phyloP scores from a whole-genome alignment of 2,888 invertebrate species.

The Xiphydria camelus region DNA sequence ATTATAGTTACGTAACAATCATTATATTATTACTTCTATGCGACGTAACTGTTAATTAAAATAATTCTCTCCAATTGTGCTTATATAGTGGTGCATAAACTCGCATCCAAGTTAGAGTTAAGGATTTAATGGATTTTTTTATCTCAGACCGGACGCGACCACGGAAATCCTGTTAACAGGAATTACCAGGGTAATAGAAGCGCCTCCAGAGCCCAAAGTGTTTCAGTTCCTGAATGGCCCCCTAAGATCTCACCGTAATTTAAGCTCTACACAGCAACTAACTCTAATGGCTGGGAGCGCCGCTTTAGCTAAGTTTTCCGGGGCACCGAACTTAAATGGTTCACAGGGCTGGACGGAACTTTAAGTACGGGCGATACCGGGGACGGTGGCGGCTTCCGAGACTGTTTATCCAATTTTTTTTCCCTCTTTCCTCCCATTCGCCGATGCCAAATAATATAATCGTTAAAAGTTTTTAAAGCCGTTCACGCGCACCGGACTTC shows the following conservation, averaged over 20 bases:
- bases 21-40: too few species aligned
- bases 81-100: too few species aligned
- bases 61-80: too few species aligned
- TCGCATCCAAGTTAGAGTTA: too few species aligned
- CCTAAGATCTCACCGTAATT: slow-evolving; percentile 32
- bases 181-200: too few species aligned
- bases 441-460: slow-evolving; percentile 17
- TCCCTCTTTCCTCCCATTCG: slow-evolving; percentile 21
- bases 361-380: background rate
- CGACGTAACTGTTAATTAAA: too few species aligned
- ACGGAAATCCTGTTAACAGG: too few species aligned
- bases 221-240: slow-evolving; percentile 27
- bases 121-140: too few species aligned
- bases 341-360: slow-evolving; percentile 17
- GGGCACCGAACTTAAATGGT: slow-evolving; percentile 12
- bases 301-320: slow-evolving; percentile 30
- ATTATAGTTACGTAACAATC: too few species aligned
- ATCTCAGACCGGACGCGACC: too few species aligned
- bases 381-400: background rate
- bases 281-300: slow-evolving; percentile 31
- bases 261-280: slow-evolving; percentile 28
- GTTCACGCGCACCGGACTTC: slow-evolving; percentile 23
- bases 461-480: slow-evolving; percentile 27
- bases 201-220: background rate
- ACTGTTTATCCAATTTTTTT: background rate